phyloP scores from a whole-genome alignment of 2,888 invertebrate species.

The Caprella mutica region DNA sequence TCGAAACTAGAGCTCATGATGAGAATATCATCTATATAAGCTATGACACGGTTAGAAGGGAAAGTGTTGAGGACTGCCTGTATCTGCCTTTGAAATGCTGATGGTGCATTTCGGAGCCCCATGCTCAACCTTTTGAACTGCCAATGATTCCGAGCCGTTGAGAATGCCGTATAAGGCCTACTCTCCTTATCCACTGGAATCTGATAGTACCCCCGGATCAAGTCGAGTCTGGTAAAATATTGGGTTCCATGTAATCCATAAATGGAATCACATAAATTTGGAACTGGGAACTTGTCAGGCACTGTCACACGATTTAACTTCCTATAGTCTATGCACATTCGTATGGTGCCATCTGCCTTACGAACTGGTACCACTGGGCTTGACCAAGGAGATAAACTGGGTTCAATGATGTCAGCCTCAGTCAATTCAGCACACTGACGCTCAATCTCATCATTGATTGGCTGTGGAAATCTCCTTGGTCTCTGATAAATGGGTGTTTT shows the following conservation, averaged over 20 bases:
- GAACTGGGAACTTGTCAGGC: conserved; percentile 4
- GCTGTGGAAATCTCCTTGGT: background rate
- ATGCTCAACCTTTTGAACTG: background rate
- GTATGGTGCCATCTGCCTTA: background rate
- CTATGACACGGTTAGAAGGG: background rate
- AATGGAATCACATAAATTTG: background rate
- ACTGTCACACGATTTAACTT: background rate
- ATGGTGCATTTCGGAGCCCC: background rate
- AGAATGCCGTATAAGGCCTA: background rate
- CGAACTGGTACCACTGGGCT: background rate
- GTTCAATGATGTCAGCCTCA: background rate
- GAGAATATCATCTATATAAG: conserved; percentile 1
- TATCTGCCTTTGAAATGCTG: conserved; percentile 3
- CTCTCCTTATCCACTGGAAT: background rate
- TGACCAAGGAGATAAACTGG: background rate
- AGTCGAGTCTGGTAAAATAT: background rate
- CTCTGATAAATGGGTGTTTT: background rate
- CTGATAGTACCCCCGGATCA: conserved; percentile 2
- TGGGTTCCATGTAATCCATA: conserved; percentile 1
- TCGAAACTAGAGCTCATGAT: background rate
- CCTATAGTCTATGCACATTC: background rate
- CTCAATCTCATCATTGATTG: conserved; percentile 1
- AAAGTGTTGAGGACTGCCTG: background rate
- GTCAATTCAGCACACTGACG: background rate
- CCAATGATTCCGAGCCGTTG: background rate